Base-by-base conservation (phyloP, 2,888 invertebrate species). In the Tipula confusa region DNA sequence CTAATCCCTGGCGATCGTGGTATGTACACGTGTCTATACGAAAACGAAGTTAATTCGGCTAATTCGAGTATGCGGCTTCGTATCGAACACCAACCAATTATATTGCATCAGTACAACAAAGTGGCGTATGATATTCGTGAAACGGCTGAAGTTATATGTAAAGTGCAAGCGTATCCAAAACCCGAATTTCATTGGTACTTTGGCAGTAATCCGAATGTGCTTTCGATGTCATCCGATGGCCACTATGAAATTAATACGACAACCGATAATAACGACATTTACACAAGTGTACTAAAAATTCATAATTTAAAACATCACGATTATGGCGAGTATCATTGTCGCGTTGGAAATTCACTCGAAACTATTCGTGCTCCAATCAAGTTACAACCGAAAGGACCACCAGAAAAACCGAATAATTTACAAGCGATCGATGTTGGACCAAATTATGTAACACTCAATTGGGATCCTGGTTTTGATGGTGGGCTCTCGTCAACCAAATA, bases 101-200 rank as follows among this genome's bases (percentile, higher is more conserved):
- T 95, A 31, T 91, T 97, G 43, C 95, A 95, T 88, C 94, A 95
- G 87, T 95, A 96, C 88, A 94, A 94, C 87, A 96, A 96, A 90
- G 97, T 97, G 0, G 97, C 97, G 0, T 96, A 94, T 87, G 96
- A 97, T 88, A 89, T 95, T 5, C 92, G 93, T 84, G 97, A 97
- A 89, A 94, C 94, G 0, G 97, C 97, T 0, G 95, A 96, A 88
- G 95, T 98, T 29, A 92, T 94, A 0, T 97, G 97, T 89, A 93
- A 94, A 87, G 96, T 97, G 13, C 96, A 96, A 87, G 96, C 97
- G 0, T 97, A 96, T 89, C 97, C 97, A 0, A 95, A 96, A 87
- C 97, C 97, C 0, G 96, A 96, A 87, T 97, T 97, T 89, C 96
- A 97, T 87, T 98, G 97, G 97, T 95, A 93, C 87, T 96, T 93